Conservation (phyloP, 1,140 invertebrate species). For the Leptinotarsa undecemlineata region DNA sequence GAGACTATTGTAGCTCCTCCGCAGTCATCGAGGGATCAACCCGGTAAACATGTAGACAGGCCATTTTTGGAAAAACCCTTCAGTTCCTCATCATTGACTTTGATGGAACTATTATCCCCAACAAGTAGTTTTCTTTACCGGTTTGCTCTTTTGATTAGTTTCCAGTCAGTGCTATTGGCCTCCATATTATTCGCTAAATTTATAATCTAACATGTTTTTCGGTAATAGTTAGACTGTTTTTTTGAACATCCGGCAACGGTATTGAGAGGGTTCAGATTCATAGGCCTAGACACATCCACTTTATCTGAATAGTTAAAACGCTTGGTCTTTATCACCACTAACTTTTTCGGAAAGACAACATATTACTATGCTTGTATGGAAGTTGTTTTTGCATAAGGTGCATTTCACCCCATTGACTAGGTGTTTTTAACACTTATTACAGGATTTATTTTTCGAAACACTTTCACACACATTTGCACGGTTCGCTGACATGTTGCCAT, state of each 20-base stretch:
- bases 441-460: slow-evolving; percentile 5
- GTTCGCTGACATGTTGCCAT: no score
- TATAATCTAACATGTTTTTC: neutral
- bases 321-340: slow-evolving; percentile 6
- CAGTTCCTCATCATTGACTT: no score
- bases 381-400: neutral
- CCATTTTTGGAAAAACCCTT: no score
- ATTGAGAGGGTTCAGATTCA: neutral
- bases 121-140: no score
- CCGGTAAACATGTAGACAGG: no score
- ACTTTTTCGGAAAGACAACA: slow-evolving; percentile 9
- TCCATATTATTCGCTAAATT: no score
- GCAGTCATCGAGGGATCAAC: no score
- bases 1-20: no score
- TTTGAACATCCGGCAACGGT: neutral
- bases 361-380: slow-evolving; percentile 10
- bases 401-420: neutral
- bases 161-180: no score
- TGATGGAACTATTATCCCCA: no score
- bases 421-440: slow-evolving; percentile 8
- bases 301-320: slow-evolving; percentile 1
- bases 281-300: slow-evolving; percentile 6
- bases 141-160: no score
- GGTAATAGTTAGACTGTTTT: neutral
- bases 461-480: neutral